phyloP scores from a whole-genome alignment of 2,797 vertebrate species.

The Pachyuromys duprasi region DNA sequence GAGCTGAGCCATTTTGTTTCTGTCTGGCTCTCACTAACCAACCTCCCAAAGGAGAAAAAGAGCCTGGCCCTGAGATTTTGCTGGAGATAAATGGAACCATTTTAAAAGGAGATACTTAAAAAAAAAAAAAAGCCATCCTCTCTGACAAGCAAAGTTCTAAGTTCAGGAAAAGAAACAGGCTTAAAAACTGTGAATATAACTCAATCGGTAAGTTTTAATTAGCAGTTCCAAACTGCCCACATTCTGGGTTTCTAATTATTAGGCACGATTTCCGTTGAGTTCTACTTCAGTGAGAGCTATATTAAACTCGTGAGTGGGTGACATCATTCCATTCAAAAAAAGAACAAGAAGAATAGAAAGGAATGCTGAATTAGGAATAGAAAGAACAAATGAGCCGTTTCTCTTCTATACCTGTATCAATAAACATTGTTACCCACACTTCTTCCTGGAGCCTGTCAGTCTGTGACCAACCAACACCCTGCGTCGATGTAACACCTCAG shows the following conservation, averaged over 20 bases:
- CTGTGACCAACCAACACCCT: neutral
- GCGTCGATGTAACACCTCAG: constrained; percentile 31
- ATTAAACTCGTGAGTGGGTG: constrained; percentile 78
- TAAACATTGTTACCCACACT: constrained; percentile 38
- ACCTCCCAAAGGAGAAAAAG: neutral
- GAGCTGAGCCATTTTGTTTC: neutral
- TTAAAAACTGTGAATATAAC: constrained; percentile 4
- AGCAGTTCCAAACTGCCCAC: constrained; percentile 72
- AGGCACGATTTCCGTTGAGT: constrained; percentile 71
- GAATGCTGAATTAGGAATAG: constrained; percentile 38
- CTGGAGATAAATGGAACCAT: neutral
- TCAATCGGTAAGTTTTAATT: constrained; percentile 70
- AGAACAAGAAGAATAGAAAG: neutral
- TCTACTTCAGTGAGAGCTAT: constrained; percentile 73
- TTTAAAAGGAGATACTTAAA: neutral
- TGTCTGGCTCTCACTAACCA: neutral
- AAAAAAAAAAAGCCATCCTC: constrained; percentile 48
- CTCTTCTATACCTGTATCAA: constrained; percentile 8
- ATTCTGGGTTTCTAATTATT: constrained; percentile 80
- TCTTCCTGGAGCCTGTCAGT: neutral
- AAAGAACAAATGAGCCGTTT: constrained; percentile 18
- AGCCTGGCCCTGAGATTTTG: neutral
- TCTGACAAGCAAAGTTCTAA: constrained; percentile 41
- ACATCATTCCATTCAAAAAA: constrained; percentile 79
- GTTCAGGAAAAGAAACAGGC: neutral